Percentiles rank a stretch among this genome's conserved stretches.
Evolutionary conservation across 2,888 invertebrate species (phyloP).

Genomic region (Mimas tiliae): DNA sequence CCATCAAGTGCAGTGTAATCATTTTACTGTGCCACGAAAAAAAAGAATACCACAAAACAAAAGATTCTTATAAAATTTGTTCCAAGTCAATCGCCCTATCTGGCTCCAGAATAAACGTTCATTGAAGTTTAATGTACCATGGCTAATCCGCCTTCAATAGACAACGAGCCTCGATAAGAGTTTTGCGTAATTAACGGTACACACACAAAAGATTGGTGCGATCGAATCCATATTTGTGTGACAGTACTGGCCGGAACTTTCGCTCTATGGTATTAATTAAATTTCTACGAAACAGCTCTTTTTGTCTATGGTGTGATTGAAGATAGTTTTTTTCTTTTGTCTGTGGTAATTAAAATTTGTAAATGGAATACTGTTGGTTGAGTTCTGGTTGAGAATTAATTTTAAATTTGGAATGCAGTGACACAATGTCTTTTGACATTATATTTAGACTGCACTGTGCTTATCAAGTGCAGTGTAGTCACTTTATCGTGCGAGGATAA

Average conservation of each 20-base stretch:
- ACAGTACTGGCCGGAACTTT: slow-evolving; percentile 21
- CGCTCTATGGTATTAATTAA: slow-evolving; percentile 22
- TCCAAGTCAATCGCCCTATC: slow-evolving; percentile 32
- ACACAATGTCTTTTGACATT: not conserved
- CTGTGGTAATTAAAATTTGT: slow-evolving; percentile 15
- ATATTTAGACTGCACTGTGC: no score
- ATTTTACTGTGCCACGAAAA: not conserved
- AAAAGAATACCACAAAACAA: no score
- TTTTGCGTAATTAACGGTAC: slow-evolving; percentile 54
- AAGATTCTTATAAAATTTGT: slow-evolving; percentile 3
- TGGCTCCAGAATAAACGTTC: slow-evolving; percentile 38
- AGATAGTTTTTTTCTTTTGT: slow-evolving; percentile 10
- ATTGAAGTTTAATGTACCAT: slow-evolving; percentile 59
- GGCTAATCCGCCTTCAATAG: slow-evolving; percentile 59
- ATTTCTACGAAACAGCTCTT: slow-evolving; percentile 2
- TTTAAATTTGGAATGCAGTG: slow-evolving; percentile 8
- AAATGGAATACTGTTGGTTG: slow-evolving; percentile 9
- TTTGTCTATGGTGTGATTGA: slow-evolving; percentile 23
- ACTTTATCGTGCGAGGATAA: no score
- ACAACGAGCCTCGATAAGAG: slow-evolving; percentile 50
- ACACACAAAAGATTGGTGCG: slow-evolving; percentile 29
- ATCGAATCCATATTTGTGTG: slow-evolving; percentile 45
- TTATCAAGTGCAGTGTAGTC: no score
- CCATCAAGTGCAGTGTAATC: no score
- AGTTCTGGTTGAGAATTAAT: not conserved